Conservation (phyloP, 30 jellyfish, hydroid and myxozoan species). For the Hydractinia symbiolongicarpus region DNA sequence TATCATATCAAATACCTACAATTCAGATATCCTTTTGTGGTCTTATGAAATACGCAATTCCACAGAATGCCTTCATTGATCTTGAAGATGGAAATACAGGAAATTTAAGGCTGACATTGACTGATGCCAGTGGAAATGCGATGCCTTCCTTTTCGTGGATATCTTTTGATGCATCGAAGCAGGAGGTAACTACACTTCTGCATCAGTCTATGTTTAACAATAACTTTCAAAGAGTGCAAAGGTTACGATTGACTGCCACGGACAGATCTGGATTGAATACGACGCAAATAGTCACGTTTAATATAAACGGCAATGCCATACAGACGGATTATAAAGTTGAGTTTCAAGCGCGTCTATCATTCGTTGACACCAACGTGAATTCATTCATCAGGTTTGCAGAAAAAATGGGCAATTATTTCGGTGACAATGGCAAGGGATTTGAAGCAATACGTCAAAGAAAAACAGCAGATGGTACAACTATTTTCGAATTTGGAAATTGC, state of each 20-base stretch:
- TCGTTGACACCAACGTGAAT: conserved; percentile 12
- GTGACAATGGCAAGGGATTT: conserved; percentile 30
- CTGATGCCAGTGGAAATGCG: conserved; percentile 23
- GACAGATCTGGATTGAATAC: conserved; percentile 39
- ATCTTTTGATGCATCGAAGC: conserved; percentile 45
- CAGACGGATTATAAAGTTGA: conserved; percentile 41
- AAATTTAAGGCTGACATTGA: conserved; percentile 35
- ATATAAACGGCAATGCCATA: conserved; percentile 33
- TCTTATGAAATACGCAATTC: conserved; percentile 46
- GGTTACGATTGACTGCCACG: conserved; percentile 47
- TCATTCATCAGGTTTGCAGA: conserved; percentile 34
- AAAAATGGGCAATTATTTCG: conserved; percentile 33
- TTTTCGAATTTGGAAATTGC: conserved; percentile 66
- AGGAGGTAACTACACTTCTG: conserved; percentile 35
- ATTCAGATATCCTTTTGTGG: conserved; percentile 57
- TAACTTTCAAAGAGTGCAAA: conserved; percentile 11
- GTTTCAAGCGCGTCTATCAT: conserved; percentile 21
- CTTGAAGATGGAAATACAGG: conserved; percentile 72
- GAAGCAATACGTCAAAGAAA: conserved; percentile 33
- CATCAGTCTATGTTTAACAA: conserved; percentile 15
- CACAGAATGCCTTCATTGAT: conserved; percentile 61
- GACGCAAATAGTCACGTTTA: conserved; percentile 38
- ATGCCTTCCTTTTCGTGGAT: conserved; percentile 35
- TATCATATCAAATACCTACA: conserved; percentile 36
- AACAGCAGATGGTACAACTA: conserved; percentile 34